phyloP scores from a whole-genome alignment of 2,888 invertebrate species.

The Venustoraphidia nigricollis region DNA sequence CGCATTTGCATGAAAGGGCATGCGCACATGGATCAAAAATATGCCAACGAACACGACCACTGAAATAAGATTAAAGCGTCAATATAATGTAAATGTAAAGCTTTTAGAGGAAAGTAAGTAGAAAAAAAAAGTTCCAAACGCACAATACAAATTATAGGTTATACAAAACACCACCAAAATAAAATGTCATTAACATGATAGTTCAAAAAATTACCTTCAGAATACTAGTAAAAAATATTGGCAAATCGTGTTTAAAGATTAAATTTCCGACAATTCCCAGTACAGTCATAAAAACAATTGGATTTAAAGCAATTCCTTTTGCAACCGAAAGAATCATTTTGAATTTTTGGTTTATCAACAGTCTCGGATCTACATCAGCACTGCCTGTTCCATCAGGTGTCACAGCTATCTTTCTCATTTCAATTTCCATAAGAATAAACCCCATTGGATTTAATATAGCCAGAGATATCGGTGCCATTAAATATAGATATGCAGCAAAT shows the following conservation, averaged over 20 bases:
- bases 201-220: slow-evolving; percentile 42
- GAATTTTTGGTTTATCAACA: slow-evolving; percentile 9
- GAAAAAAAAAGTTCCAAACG: too few species aligned
- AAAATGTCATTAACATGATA: background rate
- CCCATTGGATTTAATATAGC: slow-evolving; percentile 86
- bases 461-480: slow-evolving; percentile 88
- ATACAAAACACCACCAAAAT: background rate
- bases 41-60: too few species aligned
- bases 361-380: slow-evolving; percentile 1
- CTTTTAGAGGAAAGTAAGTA: too few species aligned
- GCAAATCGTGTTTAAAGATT: slow-evolving; percentile 61
- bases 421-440: slow-evolving; percentile 75
- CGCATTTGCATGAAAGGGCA: too few species aligned
- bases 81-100: too few species aligned
- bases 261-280: slow-evolving; percentile 77
- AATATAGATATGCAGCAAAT: slow-evolving; percentile 77
- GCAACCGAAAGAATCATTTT: slow-evolving; percentile 26
- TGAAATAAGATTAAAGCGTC: too few species aligned
- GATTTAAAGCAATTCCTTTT: slow-evolving; percentile 70
- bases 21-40: too few species aligned
- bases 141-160: background rate
- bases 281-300: slow-evolving; percentile 84
- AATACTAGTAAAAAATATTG: slow-evolving; percentile 56
- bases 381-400: background rate
- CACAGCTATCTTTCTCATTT: slow-evolving; percentile 23